phyloP scores from a whole-genome alignment of 2,113 vertebrate genomes.

The Tauraco erythrolophus region DNA sequence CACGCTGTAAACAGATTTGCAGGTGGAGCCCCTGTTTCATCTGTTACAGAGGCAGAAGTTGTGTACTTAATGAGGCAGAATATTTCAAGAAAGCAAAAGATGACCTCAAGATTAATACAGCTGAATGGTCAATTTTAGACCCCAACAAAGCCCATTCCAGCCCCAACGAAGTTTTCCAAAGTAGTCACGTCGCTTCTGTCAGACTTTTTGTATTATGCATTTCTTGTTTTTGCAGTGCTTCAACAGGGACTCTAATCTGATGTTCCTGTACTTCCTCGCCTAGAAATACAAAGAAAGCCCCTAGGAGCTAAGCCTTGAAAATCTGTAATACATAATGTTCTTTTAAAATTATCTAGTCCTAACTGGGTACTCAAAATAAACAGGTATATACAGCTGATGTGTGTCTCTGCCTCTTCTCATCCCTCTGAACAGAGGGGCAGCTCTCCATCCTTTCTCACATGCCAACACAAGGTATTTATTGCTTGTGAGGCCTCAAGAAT shows the following conservation, averaged over 20 bases:
- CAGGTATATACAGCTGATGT: background rate
- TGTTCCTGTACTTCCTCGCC: background rate
- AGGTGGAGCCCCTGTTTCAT: background rate
- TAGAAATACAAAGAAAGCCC: background rate
- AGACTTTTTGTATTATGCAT: background rate
- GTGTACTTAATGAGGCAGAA: background rate
- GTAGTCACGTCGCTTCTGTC: background rate
- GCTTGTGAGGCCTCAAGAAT: background rate
- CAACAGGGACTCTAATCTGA: background rate
- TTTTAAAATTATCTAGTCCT: background rate
- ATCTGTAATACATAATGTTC: background rate
- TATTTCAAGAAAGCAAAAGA: background rate
- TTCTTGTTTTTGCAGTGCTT: background rate
- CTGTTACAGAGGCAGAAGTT: background rate
- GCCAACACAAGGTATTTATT: background rate
- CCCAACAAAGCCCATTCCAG: background rate
- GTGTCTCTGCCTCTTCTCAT: fast-evolving
- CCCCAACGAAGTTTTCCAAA: background rate
- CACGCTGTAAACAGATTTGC: background rate
- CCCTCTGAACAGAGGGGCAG: background rate
- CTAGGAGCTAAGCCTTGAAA: background rate
- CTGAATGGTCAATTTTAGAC: background rate
- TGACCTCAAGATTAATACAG: background rate
- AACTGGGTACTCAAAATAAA: background rate
- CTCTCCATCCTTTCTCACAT: background rate